Evolutionary conservation across 2,888 invertebrate species (phyloP).

Genomic region (Agapostemon virescens): DNA sequence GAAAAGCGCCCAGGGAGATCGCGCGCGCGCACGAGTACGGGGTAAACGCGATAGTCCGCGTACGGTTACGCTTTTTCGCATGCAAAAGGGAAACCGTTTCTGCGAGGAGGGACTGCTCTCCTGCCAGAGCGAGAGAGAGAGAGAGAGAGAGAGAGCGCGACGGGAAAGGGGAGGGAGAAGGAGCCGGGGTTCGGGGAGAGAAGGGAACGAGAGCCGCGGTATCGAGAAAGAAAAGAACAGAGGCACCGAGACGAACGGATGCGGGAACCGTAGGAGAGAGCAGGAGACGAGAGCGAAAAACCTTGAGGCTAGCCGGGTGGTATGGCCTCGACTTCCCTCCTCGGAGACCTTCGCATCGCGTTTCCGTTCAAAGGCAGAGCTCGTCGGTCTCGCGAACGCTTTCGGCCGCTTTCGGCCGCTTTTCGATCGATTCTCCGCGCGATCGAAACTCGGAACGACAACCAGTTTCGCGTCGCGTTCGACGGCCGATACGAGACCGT

Average conservation of each 20-base stretch:
- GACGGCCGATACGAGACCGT: too few relatives aligned
- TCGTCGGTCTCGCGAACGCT: conserved; percentile 24
- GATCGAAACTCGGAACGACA: not conserved
- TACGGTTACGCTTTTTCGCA: conserved; percentile 18
- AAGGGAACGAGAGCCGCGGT: conserved; percentile 3
- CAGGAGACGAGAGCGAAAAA: conserved; percentile 39
- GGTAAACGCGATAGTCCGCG: not conserved
- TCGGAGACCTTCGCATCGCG: conserved; percentile 57
- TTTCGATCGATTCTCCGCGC: not conserved
- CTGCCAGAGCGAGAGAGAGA: not conserved
- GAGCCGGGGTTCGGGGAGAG: not conserved
- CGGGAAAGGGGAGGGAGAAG: not conserved
- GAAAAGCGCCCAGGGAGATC: not conserved
- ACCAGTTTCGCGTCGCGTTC: not conserved
- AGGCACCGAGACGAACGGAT: not conserved
- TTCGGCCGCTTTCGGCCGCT: not conserved
- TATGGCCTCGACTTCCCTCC: conserved; percentile 56
- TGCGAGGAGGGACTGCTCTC: not conserved
- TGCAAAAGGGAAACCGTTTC: conserved; percentile 29
- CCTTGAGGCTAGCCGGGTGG: conserved; percentile 59
- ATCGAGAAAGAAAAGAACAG: conserved; percentile 10
- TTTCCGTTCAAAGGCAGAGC: conserved; percentile 56
- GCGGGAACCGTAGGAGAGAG: not conserved
- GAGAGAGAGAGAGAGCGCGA: not conserved
- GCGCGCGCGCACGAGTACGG: too few relatives aligned